phyloP scores from a whole-genome alignment of 2,888 invertebrate genomes.

The Andricus quercusramuli region DNA sequence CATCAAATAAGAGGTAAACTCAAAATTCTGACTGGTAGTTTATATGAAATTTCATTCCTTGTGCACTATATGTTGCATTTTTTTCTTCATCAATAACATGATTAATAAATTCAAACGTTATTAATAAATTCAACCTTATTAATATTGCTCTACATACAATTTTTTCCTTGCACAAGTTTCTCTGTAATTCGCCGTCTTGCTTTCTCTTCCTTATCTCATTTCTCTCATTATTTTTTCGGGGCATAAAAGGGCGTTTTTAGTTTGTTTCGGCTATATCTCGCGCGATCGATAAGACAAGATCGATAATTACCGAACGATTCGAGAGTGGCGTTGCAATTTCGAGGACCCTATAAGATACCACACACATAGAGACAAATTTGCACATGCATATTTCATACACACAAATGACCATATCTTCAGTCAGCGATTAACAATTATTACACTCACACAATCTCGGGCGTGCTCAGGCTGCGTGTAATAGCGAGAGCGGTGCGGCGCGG shows the following conservation, averaged over 20 bases:
- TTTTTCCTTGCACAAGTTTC: neutral
- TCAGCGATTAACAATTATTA: conserved; percentile 68
- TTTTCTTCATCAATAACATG: no score
- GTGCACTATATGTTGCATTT: no score
- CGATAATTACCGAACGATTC: conserved; percentile 3
- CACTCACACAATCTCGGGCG: conserved; percentile 50
- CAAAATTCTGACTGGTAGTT: no score
- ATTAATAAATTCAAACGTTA: no score
- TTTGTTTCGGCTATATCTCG: neutral
- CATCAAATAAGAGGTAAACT: no score
- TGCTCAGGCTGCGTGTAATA: conserved; percentile 37
- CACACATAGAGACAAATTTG: neutral
- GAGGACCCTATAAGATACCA: conserved; percentile 18
- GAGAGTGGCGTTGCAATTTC: conserved; percentile 53
- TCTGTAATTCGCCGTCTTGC: neutral
- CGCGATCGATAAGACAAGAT: conserved; percentile 7
- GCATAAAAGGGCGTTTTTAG: neutral
- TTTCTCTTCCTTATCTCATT: conserved; percentile 22
- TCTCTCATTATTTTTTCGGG: neutral
- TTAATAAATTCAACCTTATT: neutral
- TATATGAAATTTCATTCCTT: no score
- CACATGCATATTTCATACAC: neutral
- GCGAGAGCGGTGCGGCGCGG: conserved; percentile 54
- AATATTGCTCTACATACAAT: neutral
- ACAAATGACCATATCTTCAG: conserved; percentile 53